These are phyloP conservation scores for Labia minor DNA, from an alignment of 2,888 invertebrate genomes.

Conservation along the genomic window DNA sequence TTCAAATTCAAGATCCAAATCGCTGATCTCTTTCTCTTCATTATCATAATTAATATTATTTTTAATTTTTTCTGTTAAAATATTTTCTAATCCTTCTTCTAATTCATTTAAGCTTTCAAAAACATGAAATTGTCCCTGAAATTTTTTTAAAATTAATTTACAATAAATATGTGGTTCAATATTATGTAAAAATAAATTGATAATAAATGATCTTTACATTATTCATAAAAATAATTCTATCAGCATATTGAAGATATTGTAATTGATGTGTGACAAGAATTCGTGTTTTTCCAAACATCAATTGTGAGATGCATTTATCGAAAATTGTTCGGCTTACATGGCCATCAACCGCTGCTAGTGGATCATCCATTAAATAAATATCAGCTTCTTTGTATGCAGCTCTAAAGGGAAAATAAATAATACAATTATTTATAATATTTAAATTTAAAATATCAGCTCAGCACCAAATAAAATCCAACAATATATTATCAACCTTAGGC, in stretches of 20 bases:
- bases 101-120: slow-evolving; percentile 27
- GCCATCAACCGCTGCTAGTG: slow-evolving; percentile 66
- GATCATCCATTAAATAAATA: slow-evolving; percentile 69
- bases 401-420: slow-evolving; percentile 33
- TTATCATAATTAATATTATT: slow-evolving; percentile 24
- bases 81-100: background rate
- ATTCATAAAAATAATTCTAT: slow-evolving; percentile 51
- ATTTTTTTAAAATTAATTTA: background rate
- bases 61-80: background rate
- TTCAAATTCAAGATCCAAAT: slow-evolving; percentile 23
- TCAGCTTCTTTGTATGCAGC: slow-evolving; percentile 67
- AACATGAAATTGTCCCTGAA: slow-evolving; percentile 15
- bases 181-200: background rate
- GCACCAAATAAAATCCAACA: background rate
- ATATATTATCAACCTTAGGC: too few species aligned
- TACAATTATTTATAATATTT: background rate
- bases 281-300: slow-evolving; percentile 53
- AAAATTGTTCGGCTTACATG: slow-evolving; percentile 66
- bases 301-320: slow-evolving; percentile 55
- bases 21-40: slow-evolving; percentile 21
- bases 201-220: slow-evolving; percentile 39
- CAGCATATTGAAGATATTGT: slow-evolving; percentile 59
- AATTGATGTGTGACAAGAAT: slow-evolving; percentile 76
- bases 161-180: background rate
- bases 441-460: background rate